Evolutionary conservation across 2,113 vertebrate species (phyloP).

Genomic region (Megaceryle maxima): DNA sequence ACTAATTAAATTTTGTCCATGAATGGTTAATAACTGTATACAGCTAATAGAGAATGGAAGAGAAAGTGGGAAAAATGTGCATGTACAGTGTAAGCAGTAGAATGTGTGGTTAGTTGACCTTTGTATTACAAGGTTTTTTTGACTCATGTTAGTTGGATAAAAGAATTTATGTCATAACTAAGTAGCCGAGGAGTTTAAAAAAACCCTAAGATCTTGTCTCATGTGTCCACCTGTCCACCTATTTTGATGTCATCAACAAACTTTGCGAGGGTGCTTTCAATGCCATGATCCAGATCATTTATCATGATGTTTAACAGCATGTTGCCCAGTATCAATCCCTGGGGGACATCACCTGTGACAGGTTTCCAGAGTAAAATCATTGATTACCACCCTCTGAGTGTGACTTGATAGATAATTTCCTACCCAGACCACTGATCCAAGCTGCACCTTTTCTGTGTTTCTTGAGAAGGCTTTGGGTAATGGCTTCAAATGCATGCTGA

Average conservation of each 20-base stretch:
- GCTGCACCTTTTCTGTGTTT: neutral
- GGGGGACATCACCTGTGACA: neutral
- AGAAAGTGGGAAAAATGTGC: neutral
- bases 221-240: neutral
- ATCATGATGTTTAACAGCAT: neutral
- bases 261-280: neutral
- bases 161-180: too few relatives aligned
- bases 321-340: neutral
- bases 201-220: neutral
- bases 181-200: too few relatives aligned
- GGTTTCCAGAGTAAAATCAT: neutral
- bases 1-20: slow-evolving; percentile 31
- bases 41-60: neutral
- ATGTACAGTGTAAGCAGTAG: neutral
- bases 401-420: neutral
- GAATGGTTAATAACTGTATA: neutral
- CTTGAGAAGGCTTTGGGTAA: neutral
- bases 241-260: neutral
- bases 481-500: neutral
- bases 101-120: neutral
- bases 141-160: neutral
- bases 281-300: neutral
- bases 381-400: neutral
- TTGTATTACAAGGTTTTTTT: neutral
- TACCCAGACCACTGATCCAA: neutral